Percentiles rank a stretch among this genome's conserved stretches.
phyloP scores from a whole-genome alignment of 2,797 vertebrate species.

The Momotus momota region DNA sequence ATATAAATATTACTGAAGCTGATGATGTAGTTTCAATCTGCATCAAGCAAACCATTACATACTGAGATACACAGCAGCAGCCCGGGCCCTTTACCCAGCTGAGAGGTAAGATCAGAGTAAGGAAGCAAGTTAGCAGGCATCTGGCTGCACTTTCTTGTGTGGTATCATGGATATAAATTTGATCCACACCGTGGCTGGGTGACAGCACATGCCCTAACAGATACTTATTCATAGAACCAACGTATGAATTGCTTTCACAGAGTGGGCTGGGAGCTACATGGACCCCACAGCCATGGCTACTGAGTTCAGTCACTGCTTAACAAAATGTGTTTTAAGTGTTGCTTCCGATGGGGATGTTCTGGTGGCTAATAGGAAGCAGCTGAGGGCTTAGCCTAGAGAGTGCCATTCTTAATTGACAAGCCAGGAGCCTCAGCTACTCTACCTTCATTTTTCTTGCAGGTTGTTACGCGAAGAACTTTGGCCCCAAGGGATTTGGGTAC shows the following conservation, averaged over 20 bases:
- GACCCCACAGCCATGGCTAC: fast-evolving
- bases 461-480: constrained; percentile 97
- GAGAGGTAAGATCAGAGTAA: neutral
- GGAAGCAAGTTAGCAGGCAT: neutral
- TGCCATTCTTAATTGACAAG: neutral
- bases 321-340: fast-evolving
- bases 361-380: fast-evolving
- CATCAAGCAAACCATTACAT: neutral
- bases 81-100: neutral
- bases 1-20: neutral
- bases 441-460: constrained; percentile 72
- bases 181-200: neutral
- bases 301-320: neutral
- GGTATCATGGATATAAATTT: neutral
- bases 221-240: fast-evolving
- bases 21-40: neutral
- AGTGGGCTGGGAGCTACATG: fast-evolving
- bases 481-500: constrained; percentile 95
- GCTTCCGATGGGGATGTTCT: neutral
- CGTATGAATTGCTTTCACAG: neutral
- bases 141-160: fast-evolving
- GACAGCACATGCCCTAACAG: neutral
- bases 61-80: neutral
- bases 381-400: neutral
- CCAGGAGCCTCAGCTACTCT: neutral